Evolutionary conservation across 2,113 vertebrate species (phyloP).

Genomic region (Gavialis gangeticus): DNA sequence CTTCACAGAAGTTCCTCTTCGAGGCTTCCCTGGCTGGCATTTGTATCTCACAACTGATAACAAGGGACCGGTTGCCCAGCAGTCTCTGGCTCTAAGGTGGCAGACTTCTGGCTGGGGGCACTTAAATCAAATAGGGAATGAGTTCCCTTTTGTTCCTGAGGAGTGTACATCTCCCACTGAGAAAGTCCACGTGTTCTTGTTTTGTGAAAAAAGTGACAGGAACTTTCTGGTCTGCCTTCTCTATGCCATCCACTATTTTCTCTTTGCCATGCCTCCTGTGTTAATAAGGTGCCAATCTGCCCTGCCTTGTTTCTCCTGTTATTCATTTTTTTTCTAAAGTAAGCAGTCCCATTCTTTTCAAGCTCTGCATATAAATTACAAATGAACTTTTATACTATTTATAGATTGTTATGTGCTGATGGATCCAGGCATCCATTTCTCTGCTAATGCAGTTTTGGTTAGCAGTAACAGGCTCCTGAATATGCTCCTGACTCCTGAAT

Average conservation of each 20-base stretch:
- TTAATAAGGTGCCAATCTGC: too few relatives aligned
- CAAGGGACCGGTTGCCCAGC: background rate
- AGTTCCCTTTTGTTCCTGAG: background rate
- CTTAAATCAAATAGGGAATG: background rate
- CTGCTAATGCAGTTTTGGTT: background rate
- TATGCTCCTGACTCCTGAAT: too few relatives aligned
- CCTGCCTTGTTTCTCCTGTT: background rate
- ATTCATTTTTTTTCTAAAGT: slow-evolving; percentile 15
- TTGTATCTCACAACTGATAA: background rate
- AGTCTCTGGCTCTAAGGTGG: fast-evolving
- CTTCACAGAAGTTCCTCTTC: fast-evolving
- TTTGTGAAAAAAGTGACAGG: background rate
- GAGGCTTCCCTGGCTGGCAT: background rate
- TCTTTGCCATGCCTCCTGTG: background rate
- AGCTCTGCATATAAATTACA: background rate
- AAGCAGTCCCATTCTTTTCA: background rate
- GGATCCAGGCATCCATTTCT: background rate
- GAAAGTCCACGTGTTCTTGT: background rate
- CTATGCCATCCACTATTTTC: background rate
- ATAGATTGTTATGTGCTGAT: background rate
- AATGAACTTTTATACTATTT: background rate
- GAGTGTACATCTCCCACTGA: background rate
- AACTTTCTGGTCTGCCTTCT: background rate
- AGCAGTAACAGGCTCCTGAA: background rate
- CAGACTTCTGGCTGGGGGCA: background rate